A percentile compares a stretch with the other conserved stretches of the same genome.
Conservation (phyloP, 1,140 invertebrate species). For the Cotesia chilonis region DNA sequence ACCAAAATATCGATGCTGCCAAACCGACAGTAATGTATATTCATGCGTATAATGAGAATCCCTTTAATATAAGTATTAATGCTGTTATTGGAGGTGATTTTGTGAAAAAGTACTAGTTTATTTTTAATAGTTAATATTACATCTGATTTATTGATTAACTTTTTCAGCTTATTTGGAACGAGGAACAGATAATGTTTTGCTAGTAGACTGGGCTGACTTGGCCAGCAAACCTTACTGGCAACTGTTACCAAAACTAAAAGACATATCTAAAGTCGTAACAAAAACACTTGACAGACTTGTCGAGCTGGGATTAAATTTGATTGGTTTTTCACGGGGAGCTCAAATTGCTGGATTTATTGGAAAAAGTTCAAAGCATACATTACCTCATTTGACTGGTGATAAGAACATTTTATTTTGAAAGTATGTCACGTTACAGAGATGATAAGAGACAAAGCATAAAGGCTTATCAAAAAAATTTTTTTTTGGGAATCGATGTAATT, state of each 20-base stretch:
- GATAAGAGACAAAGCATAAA: too few species aligned
- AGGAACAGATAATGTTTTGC: constrained; percentile 35
- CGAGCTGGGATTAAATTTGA: constrained; percentile 38
- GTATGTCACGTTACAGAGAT: too few species aligned
- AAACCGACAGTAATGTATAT: constrained; percentile 37
- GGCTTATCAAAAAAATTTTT: too few species aligned
- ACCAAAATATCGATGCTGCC: constrained; percentile 28
- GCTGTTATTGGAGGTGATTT: constrained; percentile 37
- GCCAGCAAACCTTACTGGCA: constrained; percentile 30
- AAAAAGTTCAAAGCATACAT: constrained; percentile 34
- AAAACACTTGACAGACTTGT: constrained; percentile 31
- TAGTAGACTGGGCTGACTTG: constrained; percentile 40
- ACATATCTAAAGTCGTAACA: constrained; percentile 26
- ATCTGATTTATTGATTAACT: too few species aligned
- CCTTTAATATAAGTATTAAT: constrained; percentile 35
- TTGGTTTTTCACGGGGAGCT: constrained; percentile 55
- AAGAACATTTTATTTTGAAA: too few species aligned
- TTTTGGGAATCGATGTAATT: too few species aligned
- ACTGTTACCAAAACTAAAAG: constrained; percentile 8
- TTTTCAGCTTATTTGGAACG: constrained; percentile 38
- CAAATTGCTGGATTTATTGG: constrained; percentile 54
- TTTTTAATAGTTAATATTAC: too few species aligned
- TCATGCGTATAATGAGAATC: constrained; percentile 39
- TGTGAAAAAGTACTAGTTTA: too few species aligned
- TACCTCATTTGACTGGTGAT: constrained; percentile 42